Conservation (phyloP, 2,797 vertebrate genomes). For the Picus viridis region DNA sequence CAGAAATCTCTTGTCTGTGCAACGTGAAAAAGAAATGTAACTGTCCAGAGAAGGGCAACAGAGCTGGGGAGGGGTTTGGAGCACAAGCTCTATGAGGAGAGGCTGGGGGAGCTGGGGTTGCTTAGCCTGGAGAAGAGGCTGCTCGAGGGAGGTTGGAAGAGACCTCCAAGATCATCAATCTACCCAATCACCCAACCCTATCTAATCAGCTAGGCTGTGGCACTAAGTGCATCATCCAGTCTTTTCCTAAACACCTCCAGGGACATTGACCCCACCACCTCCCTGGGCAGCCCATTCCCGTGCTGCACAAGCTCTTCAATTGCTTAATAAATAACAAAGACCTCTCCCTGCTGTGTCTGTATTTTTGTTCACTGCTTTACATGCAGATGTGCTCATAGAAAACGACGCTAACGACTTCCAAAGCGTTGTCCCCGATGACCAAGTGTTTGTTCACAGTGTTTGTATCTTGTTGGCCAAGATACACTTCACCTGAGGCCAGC, state of each 20-base stretch:
- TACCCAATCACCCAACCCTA: no score
- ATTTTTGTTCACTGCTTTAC: neutral
- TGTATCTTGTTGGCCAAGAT: neutral
- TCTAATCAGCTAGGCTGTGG: no score
- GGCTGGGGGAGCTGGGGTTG: no score
- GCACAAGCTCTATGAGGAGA: no score
- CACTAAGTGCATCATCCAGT: no score
- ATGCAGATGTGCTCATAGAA: neutral
- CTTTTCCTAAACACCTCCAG: no score
- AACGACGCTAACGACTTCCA: neutral
- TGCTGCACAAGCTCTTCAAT: neutral
- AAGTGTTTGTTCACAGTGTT: neutral
- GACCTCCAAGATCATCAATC: no score
- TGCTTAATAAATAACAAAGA: neutral
- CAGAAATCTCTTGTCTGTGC: neutral
- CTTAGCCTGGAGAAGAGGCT: no score
- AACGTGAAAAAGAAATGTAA: neutral
- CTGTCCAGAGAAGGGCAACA: neutral
- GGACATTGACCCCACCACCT: no score
- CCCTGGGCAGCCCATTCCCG: no score
- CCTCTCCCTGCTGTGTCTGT: neutral
- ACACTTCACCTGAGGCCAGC: constrained; percentile 44
- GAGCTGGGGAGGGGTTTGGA: no score
- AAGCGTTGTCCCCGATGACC: neutral
- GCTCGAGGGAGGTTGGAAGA: no score